Base-by-base conservation (phyloP, 2,797 vertebrate species). In the Morelia viridis region DNA sequence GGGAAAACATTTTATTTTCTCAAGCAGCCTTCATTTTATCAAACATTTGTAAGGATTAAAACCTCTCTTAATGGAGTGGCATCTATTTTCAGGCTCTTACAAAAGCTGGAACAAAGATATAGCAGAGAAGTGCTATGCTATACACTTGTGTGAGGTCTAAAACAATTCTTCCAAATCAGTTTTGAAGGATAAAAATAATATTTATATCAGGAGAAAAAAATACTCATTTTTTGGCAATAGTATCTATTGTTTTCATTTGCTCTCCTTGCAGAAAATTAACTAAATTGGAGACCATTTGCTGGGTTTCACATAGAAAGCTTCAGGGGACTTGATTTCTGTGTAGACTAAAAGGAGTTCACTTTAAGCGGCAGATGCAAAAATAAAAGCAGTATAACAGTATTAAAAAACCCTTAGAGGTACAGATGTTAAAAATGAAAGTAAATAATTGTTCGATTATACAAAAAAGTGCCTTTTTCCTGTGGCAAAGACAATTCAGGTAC, bases 1-100 rank as follows among this genome's bases (percentile, higher is more conserved):
- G 89, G 93, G 92, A 96, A 95, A 93, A 95, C 68, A 85, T 41
- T 90, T 91, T 50, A 93, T 90, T 90, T n/a, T 0, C 53, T 76
- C 41, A 61, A 62, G 80, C 19, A 90, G 0, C 0, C 24, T 91
- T 24, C 22, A 86, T 91, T 92, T 93, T 91, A 90, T 89, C 8
- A 80, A 24, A 80, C 11, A 80, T 80, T 41, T 80, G 35, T 76
- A 80, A 46, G 71, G 35, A 9, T 24, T 46, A 46, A 80, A 80
- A 46, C 9, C 3, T 80, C 35, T 46, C 71, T 41, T 76, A 41
- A 76, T 41, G 71, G 7, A 41, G 7, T 80, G 35, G 3, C 24
- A 80, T 80, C 35, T 76, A 68, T n/a, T 68, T 13, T 58, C 19
- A 24, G 19, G 57, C 5, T 41, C 13, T 57, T 28, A n/a, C 57